These are phyloP conservation scores for Thunnus thynnus DNA, from an alignment of 2,113 vertebrate genomes.

Conservation along the genomic window DNA sequence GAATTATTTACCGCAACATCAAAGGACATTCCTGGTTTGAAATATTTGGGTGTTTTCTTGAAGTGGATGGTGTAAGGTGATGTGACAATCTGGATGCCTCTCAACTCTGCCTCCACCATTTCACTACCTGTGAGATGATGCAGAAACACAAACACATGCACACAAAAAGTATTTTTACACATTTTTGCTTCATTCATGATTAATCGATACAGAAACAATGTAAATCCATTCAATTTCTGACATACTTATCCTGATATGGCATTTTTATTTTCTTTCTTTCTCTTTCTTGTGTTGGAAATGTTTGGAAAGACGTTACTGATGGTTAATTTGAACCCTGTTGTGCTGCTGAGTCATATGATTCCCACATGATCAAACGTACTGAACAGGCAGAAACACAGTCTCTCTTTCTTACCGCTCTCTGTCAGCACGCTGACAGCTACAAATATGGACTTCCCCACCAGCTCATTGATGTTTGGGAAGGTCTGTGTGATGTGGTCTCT, in stretches of 20 bases:
- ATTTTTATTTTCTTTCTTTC: background rate
- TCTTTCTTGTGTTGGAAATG: background rate
- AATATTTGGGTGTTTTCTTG: slow-evolving; percentile 90
- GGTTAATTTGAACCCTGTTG: background rate
- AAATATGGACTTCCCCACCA: slow-evolving; percentile 73
- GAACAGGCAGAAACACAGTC: background rate
- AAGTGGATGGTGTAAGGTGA: slow-evolving; percentile 91
- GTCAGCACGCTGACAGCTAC: slow-evolving; percentile 84
- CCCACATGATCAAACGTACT: background rate
- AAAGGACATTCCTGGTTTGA: slow-evolving; percentile 93
- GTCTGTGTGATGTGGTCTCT: slow-evolving; percentile 62
- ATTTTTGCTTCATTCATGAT: background rate
- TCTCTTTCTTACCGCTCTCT: slow-evolving; percentile 82
- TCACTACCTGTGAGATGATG: slow-evolving; percentile 87
- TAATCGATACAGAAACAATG: background rate
- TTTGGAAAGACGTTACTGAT: background rate
- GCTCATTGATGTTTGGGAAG: slow-evolving; percentile 17
- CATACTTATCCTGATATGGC: too few species aligned
- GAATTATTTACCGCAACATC: slow-evolving; percentile 85
- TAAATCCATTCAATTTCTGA: background rate
- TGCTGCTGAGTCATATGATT: background rate
- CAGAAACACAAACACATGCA: background rate
- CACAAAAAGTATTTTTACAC: background rate
- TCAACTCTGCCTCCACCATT: slow-evolving; percentile 89
- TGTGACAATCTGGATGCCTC: slow-evolving; percentile 87